phyloP scores from a whole-genome alignment of 2,888 invertebrate genomes.

The Chrysomela aeneicollis region DNA sequence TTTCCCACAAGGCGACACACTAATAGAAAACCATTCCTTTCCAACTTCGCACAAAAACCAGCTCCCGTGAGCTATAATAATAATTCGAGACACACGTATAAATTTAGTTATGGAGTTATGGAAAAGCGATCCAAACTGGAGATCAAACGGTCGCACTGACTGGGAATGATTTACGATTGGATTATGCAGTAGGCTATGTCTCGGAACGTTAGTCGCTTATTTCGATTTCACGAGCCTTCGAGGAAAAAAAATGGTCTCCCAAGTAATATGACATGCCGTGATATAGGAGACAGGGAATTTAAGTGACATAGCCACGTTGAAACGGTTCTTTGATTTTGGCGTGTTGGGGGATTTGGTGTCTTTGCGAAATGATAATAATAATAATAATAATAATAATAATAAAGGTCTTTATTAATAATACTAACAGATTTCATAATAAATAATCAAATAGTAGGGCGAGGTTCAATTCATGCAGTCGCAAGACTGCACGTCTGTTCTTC shows the following conservation, averaged over 20 bases:
- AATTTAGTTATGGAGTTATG: conserved; percentile 46
- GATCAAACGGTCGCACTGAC: conserved; percentile 50
- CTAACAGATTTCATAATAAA: no score
- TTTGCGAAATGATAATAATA: no score
- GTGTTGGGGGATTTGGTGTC: background rate
- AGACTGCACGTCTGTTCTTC: no score
- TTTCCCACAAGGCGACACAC: conserved; percentile 33
- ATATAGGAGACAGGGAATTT: conserved; percentile 35
- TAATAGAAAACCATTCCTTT: conserved; percentile 29
- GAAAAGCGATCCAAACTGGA: conserved; percentile 45
- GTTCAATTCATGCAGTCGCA: no score
- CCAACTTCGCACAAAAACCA: conserved; percentile 31
- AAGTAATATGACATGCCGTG: conserved; percentile 42
- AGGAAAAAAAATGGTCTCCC: conserved; percentile 39
- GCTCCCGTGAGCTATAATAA: conserved; percentile 38
- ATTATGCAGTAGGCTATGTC: conserved; percentile 50
- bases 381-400: no score
- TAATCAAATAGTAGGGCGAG: no score
- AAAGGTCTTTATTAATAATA: no score
- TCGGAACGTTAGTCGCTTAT: conserved; percentile 41
- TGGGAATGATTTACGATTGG: conserved; percentile 51
- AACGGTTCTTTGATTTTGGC: background rate
- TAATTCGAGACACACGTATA: conserved; percentile 47
- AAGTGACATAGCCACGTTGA: background rate
- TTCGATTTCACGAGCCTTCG: conserved; percentile 44